Evolutionary conservation across 2,797 vertebrate genomes (phyloP).

Genomic region (Lagorchestes hirsutus): DNA sequence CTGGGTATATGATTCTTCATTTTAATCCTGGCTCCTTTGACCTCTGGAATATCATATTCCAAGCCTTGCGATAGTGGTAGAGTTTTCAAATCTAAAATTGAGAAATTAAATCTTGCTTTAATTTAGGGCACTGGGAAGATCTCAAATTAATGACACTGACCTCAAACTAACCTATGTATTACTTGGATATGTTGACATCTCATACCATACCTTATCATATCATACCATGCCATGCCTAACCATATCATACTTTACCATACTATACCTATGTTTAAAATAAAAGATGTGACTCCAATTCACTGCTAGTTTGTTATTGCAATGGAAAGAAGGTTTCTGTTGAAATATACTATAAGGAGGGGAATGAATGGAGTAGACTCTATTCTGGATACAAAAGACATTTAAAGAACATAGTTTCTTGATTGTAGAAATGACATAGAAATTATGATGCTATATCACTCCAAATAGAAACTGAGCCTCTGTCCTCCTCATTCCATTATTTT

Average conservation of each 20-base stretch:
- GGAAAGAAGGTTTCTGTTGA: constrained; percentile 38
- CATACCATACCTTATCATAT: background rate
- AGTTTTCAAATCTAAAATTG: background rate
- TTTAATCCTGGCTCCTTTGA: too few relatives aligned
- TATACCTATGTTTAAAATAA: constrained; percentile 8
- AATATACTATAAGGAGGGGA: constrained; percentile 12
- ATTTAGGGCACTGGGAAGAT: background rate
- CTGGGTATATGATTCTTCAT: too few relatives aligned
- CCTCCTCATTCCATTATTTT: constrained; percentile 48
- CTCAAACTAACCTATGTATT: background rate
- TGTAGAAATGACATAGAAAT: constrained; percentile 18
- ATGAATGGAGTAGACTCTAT: background rate
- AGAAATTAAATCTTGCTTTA: constrained; percentile 8
- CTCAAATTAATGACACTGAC: constrained; percentile 10
- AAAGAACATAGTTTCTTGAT: background rate
- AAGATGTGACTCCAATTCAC: background rate
- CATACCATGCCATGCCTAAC: background rate
- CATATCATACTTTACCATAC: background rate
- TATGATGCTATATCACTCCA: constrained; percentile 34
- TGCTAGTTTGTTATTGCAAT: background rate
- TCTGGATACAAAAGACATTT: background rate
- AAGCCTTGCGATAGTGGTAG: background rate
- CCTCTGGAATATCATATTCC: too few relatives aligned
- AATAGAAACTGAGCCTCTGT: constrained; percentile 41
- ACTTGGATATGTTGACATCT: background rate